Evolutionary conservation across 2,888 invertebrate species (phyloP), one percentile per base, ranked within the genome.

Genomic region (Frankliniella fusca): DNA sequence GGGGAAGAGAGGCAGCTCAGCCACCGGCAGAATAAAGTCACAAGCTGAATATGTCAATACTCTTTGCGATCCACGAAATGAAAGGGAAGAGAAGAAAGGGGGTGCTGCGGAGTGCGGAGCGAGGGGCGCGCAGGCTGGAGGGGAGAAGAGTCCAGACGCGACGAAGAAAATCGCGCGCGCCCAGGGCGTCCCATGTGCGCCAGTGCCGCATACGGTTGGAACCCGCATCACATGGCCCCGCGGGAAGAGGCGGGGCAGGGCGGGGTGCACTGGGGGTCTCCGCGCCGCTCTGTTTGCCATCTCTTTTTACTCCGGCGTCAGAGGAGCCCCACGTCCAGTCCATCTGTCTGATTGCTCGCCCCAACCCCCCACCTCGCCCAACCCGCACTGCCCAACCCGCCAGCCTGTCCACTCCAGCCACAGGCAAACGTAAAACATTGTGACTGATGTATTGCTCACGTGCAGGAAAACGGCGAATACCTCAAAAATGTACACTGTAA

Each of bases 301-400:
- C 61, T 61, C 61, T 61, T 61, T 61, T 61, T 61, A 61, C 61
- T n/a, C 61, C 20, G 61, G 61, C 61, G 61, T 20, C 61, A 61
- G 61, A 61, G 18, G 61, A n/a, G 38, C 38, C n/a, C 61, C 61
- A 61, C 61, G 61, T 61, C 61, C 20, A 61, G 61, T 61, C 61
- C 61, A 61, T 61, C 61, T 61, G 61, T n/a, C 61, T 61, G 61
- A 61, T 61, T 61, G 61, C 61, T n/a, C 18, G 61, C 7, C 61
- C 38, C 38, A 2, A 38, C 38, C 3, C 38, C 38, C 38, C 38
- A 5, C 38, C 38, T 3, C 38, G 38, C 38, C 38, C 38, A 2
- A 5, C 38, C 38, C 38, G 38, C 38, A 2, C 2, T 5, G 38
- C 38, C 38, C 38, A 2, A 5, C 38, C 38, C 38, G 3, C 38